Evolutionary conservation across 1,140 invertebrate genomes (phyloP).

Genomic region (Solenopsis fugax): DNA sequence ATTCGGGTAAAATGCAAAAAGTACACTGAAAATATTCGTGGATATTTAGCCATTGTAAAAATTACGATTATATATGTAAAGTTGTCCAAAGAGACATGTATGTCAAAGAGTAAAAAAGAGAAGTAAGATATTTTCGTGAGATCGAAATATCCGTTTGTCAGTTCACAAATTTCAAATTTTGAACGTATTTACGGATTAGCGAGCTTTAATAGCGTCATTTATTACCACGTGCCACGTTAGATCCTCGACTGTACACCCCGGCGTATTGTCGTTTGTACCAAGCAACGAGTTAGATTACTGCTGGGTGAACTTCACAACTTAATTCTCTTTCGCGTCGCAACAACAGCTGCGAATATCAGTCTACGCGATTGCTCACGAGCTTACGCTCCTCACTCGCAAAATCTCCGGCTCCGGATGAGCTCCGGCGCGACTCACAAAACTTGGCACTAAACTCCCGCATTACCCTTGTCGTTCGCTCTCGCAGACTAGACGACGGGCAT

Average conservation of each 20-base stretch:
- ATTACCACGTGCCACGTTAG: conserved; percentile 43
- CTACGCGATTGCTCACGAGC: conserved; percentile 55
- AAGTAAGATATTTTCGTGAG: neutral
- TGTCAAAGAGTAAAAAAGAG: neutral
- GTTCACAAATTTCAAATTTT: conserved; percentile 6
- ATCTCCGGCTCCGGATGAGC: conserved; percentile 39
- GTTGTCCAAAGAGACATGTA: neutral
- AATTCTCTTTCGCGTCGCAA: conserved; percentile 58
- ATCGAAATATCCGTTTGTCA: neutral
- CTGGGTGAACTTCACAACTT: conserved; percentile 59
- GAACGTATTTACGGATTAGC: conserved; percentile 24
- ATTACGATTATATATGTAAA: conserved; percentile 8
- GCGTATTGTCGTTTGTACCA: conserved; percentile 48
- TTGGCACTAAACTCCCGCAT: conserved; percentile 56
- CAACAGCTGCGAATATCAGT: conserved; percentile 58
- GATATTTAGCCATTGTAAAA: conserved; percentile 31
- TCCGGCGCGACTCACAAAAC: conserved; percentile 33
- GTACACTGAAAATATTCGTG: conserved; percentile 4
- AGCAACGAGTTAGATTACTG: conserved; percentile 60
- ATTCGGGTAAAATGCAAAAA: conserved; percentile 21
- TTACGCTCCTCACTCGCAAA: conserved; percentile 56
- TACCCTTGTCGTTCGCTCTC: conserved; percentile 53
- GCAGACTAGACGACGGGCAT: conserved; percentile 14
- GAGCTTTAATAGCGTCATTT: conserved; percentile 45
- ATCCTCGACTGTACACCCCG: conserved; percentile 30